Evolutionary conservation across 2,888 invertebrate species (phyloP), one percentile per base, ranked within the genome.

Genomic region (Amaurobius ferox): DNA sequence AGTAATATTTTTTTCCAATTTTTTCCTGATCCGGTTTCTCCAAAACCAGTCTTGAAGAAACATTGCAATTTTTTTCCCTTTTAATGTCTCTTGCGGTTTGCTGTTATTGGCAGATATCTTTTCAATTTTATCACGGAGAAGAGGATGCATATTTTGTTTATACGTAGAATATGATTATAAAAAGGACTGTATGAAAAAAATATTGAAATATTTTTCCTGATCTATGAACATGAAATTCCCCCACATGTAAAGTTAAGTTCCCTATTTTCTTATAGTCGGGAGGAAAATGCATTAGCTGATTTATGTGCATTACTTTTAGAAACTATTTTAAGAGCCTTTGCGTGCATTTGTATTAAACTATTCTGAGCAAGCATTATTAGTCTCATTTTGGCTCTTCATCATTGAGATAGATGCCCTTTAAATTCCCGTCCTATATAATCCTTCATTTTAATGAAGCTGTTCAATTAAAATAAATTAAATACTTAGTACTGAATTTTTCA

Each of bases 11-110:
- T 23, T 55, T 55, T 23, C 1, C 0, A 55, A 23, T 6, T 6
- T 55, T 55, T 55, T 55, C 55, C 55, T 23, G 23, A 55, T 55
- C 55, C 55, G 23, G 55, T 55, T n/a, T 55, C 55, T 55, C 55
- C 23, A 55, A 55, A 55, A 55, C 16, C 23, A 55, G 55, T 55
- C 55, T 55, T 23, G 55, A 55, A 55, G 55, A 55, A 55, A 55
- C 55, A 55, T 55, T 55, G 23, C 55, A 55, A 23, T 55, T 55
- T 55, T 11, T 23, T 55, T n/a, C n/a, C n/a, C n/a, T n/a, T 55
- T 19, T 23, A 23, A 55, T 55, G 44, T 44, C 16, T 16, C 44
- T 44, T 44, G 44, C 16, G 44, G 44, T 44, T 44, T 44, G 6
- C 55, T 55, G 19, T 23, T 55, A 16, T 55, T 23, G 5, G 23